Conservation (phyloP, 2,888 invertebrate genomes). For the Mellilla xanthometata region DNA sequence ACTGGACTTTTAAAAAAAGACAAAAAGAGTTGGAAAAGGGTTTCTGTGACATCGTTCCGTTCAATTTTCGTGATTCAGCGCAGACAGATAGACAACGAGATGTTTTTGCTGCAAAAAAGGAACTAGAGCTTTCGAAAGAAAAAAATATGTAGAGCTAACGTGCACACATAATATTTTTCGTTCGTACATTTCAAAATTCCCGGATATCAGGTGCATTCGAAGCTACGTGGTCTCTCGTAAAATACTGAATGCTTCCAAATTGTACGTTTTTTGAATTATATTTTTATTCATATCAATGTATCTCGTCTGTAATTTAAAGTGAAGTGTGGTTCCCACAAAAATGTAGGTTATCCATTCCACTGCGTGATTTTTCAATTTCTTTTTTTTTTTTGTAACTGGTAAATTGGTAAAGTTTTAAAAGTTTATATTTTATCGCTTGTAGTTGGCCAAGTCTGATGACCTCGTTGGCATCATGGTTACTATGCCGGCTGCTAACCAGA, state of each 20-base stretch:
- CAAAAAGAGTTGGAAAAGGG: slow-evolving; percentile 12
- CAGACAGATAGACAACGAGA: slow-evolving; percentile 16
- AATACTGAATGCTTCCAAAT: slow-evolving; percentile 9
- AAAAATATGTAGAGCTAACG: neutral
- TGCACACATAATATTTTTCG: slow-evolving; percentile 3
- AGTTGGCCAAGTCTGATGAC: too few relatives aligned
- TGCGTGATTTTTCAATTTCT: too few relatives aligned
- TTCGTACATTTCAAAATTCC: slow-evolving; percentile 9
- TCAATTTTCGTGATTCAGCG: slow-evolving; percentile 33
- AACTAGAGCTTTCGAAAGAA: slow-evolving; percentile 11
- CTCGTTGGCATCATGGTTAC: too few relatives aligned
- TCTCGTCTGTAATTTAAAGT: too few relatives aligned
- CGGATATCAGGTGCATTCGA: slow-evolving; percentile 28
- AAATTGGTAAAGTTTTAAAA: too few relatives aligned
- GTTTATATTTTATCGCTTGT: too few relatives aligned
- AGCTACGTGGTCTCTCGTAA: slow-evolving; percentile 22
- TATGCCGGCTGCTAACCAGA: too few relatives aligned
- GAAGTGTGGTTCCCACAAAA: too few relatives aligned
- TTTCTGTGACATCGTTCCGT: slow-evolving; percentile 30
- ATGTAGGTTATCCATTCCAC: too few relatives aligned
- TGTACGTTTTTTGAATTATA: neutral
- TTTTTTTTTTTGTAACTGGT: too few relatives aligned
- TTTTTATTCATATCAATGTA: too few relatives aligned
- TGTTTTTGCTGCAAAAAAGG: slow-evolving; percentile 27
- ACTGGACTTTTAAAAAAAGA: slow-evolving; percentile 9